Conservation (phyloP, 2,888 invertebrate species). For the Torymus tubicola region DNA sequence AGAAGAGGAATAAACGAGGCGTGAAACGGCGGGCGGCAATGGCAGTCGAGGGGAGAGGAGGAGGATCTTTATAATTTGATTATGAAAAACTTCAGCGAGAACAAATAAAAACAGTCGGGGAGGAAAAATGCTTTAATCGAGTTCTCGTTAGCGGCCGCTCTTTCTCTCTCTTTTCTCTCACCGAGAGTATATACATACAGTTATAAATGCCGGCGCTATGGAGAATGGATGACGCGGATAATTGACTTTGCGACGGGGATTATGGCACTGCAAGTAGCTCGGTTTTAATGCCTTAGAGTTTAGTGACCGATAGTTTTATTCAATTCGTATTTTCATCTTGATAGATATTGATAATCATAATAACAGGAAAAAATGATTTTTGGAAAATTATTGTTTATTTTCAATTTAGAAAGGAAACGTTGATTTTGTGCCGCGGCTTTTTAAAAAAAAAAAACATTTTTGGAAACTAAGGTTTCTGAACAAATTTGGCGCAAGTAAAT, state of each 20-base stretch:
- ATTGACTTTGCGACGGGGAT: conserved; percentile 8
- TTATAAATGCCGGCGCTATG: neutral
- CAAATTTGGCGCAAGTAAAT: no score
- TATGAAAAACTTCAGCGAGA: conserved; percentile 36
- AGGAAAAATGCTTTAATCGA: neutral
- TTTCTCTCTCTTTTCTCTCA: neutral
- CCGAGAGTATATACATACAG: neutral
- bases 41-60: neutral
- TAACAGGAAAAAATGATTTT: no score
- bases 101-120: neutral
- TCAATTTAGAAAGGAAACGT: no score
- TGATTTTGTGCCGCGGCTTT: no score
- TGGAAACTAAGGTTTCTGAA: no score
- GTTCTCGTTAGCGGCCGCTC: no score
- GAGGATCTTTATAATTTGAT: conserved; percentile 44
- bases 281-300: neutral
- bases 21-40: conserved; percentile 1
- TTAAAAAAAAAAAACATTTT: no score
- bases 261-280: conserved; percentile 1
- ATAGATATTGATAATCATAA: no score
- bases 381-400: no score
- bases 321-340: no score
- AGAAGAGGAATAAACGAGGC: neutral
- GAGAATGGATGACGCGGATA: conserved; percentile 1
- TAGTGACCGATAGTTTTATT: no score